Conservation (phyloP, 2,888 invertebrate genomes). For the Hyles lineata region DNA sequence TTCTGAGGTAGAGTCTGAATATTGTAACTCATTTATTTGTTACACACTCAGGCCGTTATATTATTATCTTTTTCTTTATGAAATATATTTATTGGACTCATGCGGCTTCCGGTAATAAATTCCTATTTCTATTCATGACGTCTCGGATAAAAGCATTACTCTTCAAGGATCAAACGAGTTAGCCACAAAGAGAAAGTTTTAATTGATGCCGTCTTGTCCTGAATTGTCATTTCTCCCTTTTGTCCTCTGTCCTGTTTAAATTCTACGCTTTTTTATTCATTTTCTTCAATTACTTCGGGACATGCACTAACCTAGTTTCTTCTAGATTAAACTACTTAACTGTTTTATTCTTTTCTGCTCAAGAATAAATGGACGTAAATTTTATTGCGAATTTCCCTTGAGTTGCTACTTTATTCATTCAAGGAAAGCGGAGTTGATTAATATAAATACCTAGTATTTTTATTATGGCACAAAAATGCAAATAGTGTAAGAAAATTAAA, state of each 20-base stretch:
- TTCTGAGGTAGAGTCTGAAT: too few species aligned
- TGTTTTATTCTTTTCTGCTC: not conserved
- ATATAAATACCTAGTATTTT: too few species aligned
- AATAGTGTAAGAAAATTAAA: too few species aligned
- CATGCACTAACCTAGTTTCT: not conserved
- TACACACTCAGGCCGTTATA: too few species aligned
- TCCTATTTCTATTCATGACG: not conserved
- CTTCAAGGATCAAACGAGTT: not conserved
- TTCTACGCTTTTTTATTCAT: not conserved
- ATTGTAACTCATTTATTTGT: too few species aligned
- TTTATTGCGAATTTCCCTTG: too few species aligned
- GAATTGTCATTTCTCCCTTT: not conserved
- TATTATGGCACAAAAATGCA: too few species aligned
- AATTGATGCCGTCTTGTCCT: not conserved
- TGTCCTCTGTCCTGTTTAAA: not conserved
- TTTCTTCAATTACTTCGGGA: not conserved
- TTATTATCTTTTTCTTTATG: not conserved
- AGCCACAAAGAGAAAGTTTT: slow-evolving; percentile 8
- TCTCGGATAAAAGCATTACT: not conserved
- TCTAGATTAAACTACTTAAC: not conserved
- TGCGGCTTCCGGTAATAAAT: not conserved
- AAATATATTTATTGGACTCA: not conserved
- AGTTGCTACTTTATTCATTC: too few species aligned
- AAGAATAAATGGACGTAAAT: not conserved
- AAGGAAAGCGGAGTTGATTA: too few species aligned